phyloP scores from a whole-genome alignment of 2,113 vertebrate genomes.

The Dasypus novemcinctus region DNA sequence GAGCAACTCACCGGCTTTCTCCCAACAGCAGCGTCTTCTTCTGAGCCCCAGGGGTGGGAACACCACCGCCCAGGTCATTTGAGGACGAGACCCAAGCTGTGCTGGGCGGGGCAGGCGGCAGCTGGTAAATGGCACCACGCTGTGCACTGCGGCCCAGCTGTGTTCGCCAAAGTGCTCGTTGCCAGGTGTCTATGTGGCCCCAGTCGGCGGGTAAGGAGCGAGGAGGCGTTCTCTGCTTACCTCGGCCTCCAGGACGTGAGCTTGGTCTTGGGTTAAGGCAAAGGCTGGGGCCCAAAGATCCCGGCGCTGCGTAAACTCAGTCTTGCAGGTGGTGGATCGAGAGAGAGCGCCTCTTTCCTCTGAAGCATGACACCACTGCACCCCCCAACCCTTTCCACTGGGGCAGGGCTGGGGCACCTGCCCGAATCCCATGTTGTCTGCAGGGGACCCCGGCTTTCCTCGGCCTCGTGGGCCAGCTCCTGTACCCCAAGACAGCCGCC shows the following conservation, averaged over 20 bases:
- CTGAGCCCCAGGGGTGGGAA: accelerated
- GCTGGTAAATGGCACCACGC: accelerated
- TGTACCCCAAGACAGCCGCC: neutral
- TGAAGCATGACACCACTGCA: accelerated
- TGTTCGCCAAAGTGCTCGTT: accelerated
- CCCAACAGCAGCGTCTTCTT: neutral
- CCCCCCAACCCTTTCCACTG: accelerated
- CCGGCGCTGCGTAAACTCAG: neutral
- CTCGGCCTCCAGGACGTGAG: neutral
- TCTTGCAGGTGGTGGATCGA: neutral
- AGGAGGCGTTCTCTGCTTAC: neutral
- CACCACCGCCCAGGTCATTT: accelerated
- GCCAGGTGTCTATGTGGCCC: neutral
- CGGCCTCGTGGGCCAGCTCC: neutral
- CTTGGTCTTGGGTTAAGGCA: neutral
- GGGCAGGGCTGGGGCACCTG: too few relatives aligned
- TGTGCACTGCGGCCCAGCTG: accelerated
- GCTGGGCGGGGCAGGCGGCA: accelerated
- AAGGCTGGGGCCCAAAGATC: neutral
- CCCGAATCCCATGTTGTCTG: neutral
- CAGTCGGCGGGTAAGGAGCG: accelerated
- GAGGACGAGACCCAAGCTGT: accelerated
- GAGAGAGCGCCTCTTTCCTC: accelerated
- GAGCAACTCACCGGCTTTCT: neutral
- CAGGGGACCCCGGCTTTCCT: neutral